Evolutionary conservation across 1,140 invertebrate genomes (phyloP).

Genomic region (Neodiprion lecontei): DNA sequence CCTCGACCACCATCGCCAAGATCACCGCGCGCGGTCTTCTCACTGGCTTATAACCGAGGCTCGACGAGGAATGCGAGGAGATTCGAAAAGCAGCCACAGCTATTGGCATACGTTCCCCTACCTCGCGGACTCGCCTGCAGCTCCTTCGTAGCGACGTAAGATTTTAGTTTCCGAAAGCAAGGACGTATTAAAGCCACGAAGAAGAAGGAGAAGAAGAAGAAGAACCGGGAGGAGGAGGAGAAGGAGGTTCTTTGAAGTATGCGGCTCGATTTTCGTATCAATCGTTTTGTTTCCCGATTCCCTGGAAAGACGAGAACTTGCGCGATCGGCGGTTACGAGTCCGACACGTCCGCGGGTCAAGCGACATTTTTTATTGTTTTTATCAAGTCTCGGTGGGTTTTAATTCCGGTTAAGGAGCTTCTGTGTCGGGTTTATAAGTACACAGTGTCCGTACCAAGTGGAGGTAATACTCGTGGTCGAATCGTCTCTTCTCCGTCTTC

Average conservation of each 20-base stretch:
- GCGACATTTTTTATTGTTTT: not conserved
- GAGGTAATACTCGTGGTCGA: no score
- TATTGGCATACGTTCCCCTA: not conserved
- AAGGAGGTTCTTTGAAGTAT: not conserved
- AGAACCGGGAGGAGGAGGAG: no score
- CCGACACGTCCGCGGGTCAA: not conserved
- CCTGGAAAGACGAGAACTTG: not conserved
- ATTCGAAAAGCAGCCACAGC: not conserved
- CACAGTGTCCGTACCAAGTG: no score
- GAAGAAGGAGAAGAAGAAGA: no score
- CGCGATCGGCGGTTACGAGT: no score
- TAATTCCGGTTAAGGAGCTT: not conserved
- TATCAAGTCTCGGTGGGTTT: not conserved
- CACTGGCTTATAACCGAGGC: not conserved
- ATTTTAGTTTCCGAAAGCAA: not conserved
- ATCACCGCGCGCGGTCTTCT: not conserved
- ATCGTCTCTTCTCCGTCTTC: slow-evolving; percentile 7
- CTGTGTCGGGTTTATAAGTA: not conserved
- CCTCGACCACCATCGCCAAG: not conserved
- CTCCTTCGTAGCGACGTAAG: not conserved
- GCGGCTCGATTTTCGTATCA: not conserved
- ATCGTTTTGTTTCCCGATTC: not conserved
- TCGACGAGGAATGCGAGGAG: slow-evolving; percentile 3
- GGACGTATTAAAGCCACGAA: no score
- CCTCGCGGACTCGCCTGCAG: no score